Evolutionary conservation across 2,113 vertebrate genomes (phyloP).

Genomic region (Gymnogyps californianus): DNA sequence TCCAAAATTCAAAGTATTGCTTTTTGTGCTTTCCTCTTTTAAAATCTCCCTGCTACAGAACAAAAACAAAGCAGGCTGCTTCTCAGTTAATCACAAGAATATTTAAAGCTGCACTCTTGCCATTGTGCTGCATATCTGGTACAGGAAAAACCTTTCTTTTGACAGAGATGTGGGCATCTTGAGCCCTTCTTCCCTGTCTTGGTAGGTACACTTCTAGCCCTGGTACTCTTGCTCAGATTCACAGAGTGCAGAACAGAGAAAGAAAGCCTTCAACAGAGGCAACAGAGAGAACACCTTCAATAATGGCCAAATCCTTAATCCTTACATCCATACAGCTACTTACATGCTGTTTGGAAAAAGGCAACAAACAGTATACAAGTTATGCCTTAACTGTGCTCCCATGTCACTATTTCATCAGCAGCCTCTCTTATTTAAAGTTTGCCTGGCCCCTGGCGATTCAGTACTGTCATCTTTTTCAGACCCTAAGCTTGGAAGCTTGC

Average conservation of each 20-base stretch:
- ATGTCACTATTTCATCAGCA: not conserved
- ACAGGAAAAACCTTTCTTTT: not conserved
- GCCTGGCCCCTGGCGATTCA: not conserved
- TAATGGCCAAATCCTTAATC: not conserved
- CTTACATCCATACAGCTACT: not conserved
- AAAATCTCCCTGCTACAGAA: not conserved
- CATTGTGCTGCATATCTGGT: accelerated
- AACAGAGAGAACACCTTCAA: not conserved
- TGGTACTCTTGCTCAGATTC: not conserved
- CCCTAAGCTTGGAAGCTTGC: not conserved
- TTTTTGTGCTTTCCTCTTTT: not conserved
- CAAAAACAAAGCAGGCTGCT: not conserved
- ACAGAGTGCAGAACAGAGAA: not conserved
- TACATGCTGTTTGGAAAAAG: not conserved
- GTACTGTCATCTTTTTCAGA: not conserved
- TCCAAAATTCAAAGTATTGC: not conserved
- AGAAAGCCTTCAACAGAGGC: not conserved
- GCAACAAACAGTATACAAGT: not conserved
- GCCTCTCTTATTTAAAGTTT: not conserved
- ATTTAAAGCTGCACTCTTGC: not conserved
- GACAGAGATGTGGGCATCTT: not conserved
- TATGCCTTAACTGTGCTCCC: not conserved
- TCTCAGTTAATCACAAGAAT: not conserved
- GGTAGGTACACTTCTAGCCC: not conserved
- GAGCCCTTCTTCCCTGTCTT: not conserved